Base-by-base conservation (phyloP, 2,888 invertebrate species). In the Quadroppia sp. region DNA sequence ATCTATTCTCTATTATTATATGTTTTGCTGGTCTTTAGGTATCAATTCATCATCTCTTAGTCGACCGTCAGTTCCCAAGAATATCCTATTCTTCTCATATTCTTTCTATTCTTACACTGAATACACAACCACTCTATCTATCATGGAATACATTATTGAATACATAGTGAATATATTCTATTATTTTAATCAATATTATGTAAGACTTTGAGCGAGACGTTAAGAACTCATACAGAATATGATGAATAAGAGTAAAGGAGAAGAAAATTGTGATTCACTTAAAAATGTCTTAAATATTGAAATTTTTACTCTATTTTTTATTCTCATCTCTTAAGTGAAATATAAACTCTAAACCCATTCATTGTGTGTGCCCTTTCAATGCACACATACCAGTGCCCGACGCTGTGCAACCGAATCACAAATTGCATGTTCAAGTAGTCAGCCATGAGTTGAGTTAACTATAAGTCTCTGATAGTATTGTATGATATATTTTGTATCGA, bases 41-140 rank as follows among this genome's bases (percentile, higher is more conserved):
- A 64, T 64, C 64, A 64, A 64, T 64, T 64, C 64, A 64, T 64
- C 64, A 64, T 64, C 40, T 64, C 64, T 64, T 23, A 64, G 56
- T 53, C 64, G 64, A 64, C 64, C 64, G 64, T 64, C 64, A 64
- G 28, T 56, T 30, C 30, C 11, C 13, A 28, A 28, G 28, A 56
- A 56, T 7, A 36, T 36, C 4, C 6, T 7, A 36, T 7, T 36
- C 36, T 36, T 11, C 11, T 36, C 11, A n/a, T n/a, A n/a, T n/a
- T n/a, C n/a, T n/a, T n/a, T n/a, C n/a, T n/a, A n/a, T n/a, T n/a
- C n/a, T n/a, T n/a, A n/a, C n/a, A n/a, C n/a, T n/a, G n/a, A n/a
- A n/a, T n/a, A n/a, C n/a, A n/a, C n/a, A n/a, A n/a, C n/a, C n/a
- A n/a, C n/a, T n/a, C n/a, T n/a, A n/a, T n/a, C n/a, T n/a, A n/a